Base-by-base conservation (phyloP, 2,888 invertebrate genomes). In the Orthosia cruda region DNA sequence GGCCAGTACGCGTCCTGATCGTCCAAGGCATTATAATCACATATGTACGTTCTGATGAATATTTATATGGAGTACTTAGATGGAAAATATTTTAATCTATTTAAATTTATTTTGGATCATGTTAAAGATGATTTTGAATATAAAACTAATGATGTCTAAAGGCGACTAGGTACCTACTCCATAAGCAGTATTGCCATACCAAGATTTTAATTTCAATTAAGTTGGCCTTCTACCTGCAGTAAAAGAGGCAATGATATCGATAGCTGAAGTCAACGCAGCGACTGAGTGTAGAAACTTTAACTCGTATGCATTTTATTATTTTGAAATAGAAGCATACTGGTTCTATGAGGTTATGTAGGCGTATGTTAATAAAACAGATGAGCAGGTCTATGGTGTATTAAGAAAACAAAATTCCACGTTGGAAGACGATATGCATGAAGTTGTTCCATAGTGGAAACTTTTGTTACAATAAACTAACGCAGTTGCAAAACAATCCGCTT, bases 41-140 rank as follows among this genome's bases (percentile, higher is more conserved):
- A 77, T 78, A 83, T 54, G 74, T 83, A 83, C 57, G 74, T 83
- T 74, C 54, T 57, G 71, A 67, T 80, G 57, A 77, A 77, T 80
- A 83, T 76, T 68, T 61, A 80, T 61, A 23, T 45, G 16, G 23
- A 26, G 49, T 63, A 57, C 50, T 58, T 50, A 18, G 5, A 57
- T 57, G 12, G 40, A n/a, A 65, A 47, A 40, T 64, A 50, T 64
- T 71, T 52, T 16, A 58, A 58, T 67, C 18, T 40, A n/a, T 73
- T 54, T 47, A 13, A 50, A 73, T 50, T n/a, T n/a, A 20, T 57
- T 45, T 65, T 50, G 20, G 15, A 74, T 32, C 11, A 50, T 50
- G n/a, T 50, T 23, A 4, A 20, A 26, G 16, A 40, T 65, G 13
- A 47, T 54, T 45, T 59, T 50, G 16, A 26, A 54, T 12, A 59